Conservation (phyloP, 1,140 invertebrate species). For the Drosophila cardini region DNA sequence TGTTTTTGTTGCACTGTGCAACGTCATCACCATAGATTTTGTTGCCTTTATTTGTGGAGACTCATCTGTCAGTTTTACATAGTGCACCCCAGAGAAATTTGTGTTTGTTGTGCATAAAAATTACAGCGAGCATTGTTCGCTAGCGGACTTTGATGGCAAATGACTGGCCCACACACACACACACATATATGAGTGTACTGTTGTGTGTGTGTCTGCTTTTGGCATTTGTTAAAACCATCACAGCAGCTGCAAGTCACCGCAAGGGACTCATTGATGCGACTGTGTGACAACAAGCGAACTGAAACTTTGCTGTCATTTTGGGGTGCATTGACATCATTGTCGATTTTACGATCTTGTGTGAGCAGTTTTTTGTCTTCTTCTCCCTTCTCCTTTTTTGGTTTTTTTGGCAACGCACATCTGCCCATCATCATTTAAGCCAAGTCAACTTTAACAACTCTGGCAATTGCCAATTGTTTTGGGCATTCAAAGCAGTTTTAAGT, state of each 20-base stretch:
- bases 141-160: slow-evolving; percentile 72
- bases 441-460: slow-evolving; percentile 10
- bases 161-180: slow-evolving; percentile 48
- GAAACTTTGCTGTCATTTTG: slow-evolving; percentile 53
- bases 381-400: background rate
- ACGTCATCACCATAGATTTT: slow-evolving; percentile 50
- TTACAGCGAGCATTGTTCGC: slow-evolving; percentile 77
- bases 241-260: slow-evolving; percentile 50
- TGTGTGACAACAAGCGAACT: slow-evolving; percentile 65
- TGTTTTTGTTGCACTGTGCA: slow-evolving; percentile 32
- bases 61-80: slow-evolving; percentile 81
- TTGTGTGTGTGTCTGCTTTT: slow-evolving; percentile 59
- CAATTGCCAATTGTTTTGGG: background rate
- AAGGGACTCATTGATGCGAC: slow-evolving; percentile 74
- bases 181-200: background rate
- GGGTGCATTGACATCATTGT: slow-evolving; percentile 69
- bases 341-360: slow-evolving; percentile 50
- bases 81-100: slow-evolving; percentile 79
- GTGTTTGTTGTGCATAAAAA: slow-evolving; percentile 79
- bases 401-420: slow-evolving; percentile 1
- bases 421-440: slow-evolving; percentile 9
- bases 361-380: slow-evolving; percentile 22
- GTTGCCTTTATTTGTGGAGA: slow-evolving; percentile 47
- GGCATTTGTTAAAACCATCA: slow-evolving; percentile 76
- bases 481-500: background rate